A percentile compares a stretch with the other conserved stretches of the same genome.
These are phyloP conservation scores for Chloroclysta siterata DNA, from an alignment of 2,888 invertebrate species.

Conservation along the genomic window DNA sequence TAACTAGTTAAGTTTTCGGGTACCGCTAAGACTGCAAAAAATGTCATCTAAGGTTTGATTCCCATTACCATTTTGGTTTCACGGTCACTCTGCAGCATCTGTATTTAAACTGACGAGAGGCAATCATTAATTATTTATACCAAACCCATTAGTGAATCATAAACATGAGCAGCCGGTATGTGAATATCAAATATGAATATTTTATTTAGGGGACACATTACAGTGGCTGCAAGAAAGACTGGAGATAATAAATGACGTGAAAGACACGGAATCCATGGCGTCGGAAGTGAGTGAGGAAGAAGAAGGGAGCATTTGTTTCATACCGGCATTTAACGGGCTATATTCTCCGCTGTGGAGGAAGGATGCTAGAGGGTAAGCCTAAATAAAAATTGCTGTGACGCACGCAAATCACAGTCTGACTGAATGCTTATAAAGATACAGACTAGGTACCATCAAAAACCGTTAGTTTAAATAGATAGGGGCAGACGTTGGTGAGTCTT, in stretches of 20 bases:
- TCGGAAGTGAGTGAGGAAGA: conserved; percentile 67
- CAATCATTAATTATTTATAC: neutral
- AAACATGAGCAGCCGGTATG: neutral
- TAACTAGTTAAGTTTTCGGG: too few species aligned
- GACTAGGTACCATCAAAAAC: too few species aligned
- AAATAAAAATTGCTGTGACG: neutral
- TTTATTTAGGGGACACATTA: conserved; percentile 88
- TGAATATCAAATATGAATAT: conserved; percentile 25
- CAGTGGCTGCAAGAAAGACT: conserved; percentile 96
- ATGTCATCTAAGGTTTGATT: too few species aligned
- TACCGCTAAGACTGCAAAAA: too few species aligned
- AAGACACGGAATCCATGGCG: conserved; percentile 86
- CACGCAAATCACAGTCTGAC: neutral
- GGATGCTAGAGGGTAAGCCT: conserved; percentile 90
- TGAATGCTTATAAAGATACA: neutral
- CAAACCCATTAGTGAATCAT: neutral
- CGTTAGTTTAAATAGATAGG: too few species aligned
- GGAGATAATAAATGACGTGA: conserved; percentile 88
- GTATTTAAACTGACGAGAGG: neutral
- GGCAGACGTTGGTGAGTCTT: too few species aligned
- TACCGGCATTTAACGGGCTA: conserved; percentile 98
- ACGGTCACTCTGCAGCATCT: too few species aligned
- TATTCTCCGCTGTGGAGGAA: conserved; percentile 98
- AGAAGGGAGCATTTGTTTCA: conserved; percentile 94
- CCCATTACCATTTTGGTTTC: too few species aligned